Conservation (phyloP, 2,113 vertebrate species). For the Sarotherodon lohbergeri region DNA sequence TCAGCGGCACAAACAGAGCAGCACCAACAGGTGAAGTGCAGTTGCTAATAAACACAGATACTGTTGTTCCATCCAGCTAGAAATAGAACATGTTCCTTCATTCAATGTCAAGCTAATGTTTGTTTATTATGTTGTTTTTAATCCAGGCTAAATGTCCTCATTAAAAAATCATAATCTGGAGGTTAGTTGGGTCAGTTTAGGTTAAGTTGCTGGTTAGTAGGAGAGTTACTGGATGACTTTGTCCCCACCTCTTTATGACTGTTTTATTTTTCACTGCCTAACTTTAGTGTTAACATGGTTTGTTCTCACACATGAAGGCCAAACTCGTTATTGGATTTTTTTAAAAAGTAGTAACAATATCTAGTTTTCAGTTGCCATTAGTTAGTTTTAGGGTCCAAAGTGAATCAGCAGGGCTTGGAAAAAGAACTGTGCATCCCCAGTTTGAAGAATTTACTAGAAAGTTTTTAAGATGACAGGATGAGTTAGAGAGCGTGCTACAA, state of each 20-base stretch:
- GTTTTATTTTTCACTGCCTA: background rate
- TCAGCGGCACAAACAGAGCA: background rate
- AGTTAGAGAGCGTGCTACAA: background rate
- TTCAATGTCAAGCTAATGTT: background rate
- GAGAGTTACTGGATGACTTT: background rate
- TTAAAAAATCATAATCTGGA: background rate
- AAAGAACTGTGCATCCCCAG: background rate
- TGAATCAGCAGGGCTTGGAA: background rate
- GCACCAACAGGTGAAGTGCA: background rate
- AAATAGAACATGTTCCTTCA: background rate
- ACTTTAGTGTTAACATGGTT: background rate
- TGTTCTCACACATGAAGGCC: background rate
- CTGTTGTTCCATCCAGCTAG: background rate
- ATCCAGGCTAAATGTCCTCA: background rate
- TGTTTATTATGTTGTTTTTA: background rate
- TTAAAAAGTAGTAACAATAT: background rate
- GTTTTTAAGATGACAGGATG: background rate
- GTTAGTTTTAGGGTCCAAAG: background rate
- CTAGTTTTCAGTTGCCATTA: background rate
- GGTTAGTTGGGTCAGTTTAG: background rate
- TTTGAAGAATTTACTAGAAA: background rate
- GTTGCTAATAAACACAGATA: conserved; percentile 29
- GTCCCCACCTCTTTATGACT: background rate
- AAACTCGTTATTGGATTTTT: background rate
- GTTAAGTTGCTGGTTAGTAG: background rate